phyloP scores from a whole-genome alignment of 2,888 invertebrate genomes.

The Sinodicranocentrus sp. region DNA sequence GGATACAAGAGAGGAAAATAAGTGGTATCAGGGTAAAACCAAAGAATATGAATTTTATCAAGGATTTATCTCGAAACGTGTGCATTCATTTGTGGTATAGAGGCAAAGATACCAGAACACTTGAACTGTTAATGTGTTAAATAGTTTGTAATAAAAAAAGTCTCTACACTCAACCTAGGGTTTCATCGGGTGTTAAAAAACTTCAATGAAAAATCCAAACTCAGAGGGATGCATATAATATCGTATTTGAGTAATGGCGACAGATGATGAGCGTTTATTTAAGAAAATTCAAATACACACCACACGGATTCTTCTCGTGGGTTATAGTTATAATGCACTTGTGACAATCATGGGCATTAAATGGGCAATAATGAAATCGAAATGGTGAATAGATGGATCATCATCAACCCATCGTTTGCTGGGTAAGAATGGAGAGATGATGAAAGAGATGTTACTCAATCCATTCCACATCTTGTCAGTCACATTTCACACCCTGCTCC shows the following conservation, averaged over 20 bases:
- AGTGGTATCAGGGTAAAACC: not conserved
- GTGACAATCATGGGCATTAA: slow-evolving; percentile 31
- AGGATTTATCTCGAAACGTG: not conserved
- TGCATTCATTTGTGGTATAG: not conserved
- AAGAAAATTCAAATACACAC: not conserved
- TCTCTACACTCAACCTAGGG: not conserved
- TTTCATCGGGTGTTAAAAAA: slow-evolving; percentile 24
- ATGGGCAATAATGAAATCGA: slow-evolving; percentile 27
- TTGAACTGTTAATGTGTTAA: slow-evolving; percentile 6
- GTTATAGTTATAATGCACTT: not conserved
- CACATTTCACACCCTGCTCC: slow-evolving; percentile 31
- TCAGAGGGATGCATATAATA: not conserved
- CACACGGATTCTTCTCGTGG: not conserved
- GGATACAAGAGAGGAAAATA: not conserved
- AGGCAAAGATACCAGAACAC: slow-evolving; percentile 1
- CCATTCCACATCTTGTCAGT: slow-evolving; percentile 30
- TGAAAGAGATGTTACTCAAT: slow-evolving; percentile 43
- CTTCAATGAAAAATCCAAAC: not conserved
- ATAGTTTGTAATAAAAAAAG: slow-evolving; percentile 10
- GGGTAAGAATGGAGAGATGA: slow-evolving; percentile 28
- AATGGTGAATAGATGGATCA: slow-evolving; percentile 19
- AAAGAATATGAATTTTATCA: slow-evolving; percentile 18
- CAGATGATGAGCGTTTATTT: slow-evolving; percentile 19
- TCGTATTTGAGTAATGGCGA: not conserved
- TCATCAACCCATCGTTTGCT: not conserved